Base-by-base conservation (phyloP, 2,797 vertebrate species). In the Sparidentex hasta region DNA sequence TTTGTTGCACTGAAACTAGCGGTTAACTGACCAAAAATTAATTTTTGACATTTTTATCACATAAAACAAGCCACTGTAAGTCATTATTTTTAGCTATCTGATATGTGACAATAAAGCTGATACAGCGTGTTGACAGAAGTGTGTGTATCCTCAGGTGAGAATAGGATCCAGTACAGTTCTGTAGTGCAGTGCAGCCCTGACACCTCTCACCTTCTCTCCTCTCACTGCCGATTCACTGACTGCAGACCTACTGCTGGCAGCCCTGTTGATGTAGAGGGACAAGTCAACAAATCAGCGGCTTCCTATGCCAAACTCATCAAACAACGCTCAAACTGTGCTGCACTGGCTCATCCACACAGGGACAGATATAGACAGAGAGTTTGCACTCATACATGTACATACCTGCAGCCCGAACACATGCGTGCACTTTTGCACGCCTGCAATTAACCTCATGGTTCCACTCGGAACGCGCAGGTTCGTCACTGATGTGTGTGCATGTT, bases 251-350 rank as follows among this genome's bases (percentile, higher is more conserved):
- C 84, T 91, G 90, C 81, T 89, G 80, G 80, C 85, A 88, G 87
- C 80, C 87, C 71, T 90, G 91, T 93, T 92, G 93, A 91, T 87
- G 81, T 66, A 92, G 90, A 94, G 92, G 91, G 90, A 92, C 81
- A 77, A 88, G 92, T 94, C 93, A 95, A 94, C 90, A 94, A 94
- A 93, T 93, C 85, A 86, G 55, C 74, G 27, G 86, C 89, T 93
- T 94, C 90, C 90, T 84, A 78, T 78, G 85, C 90, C 84, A 90
- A 90, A 87, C 85, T 84, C 79, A 84, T 93, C 85, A 82, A 82
- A 93, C 86, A 89, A 92, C 86, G 76, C 87, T 91, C 87, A 87
- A 90, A 84, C 86, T 94, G 90, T 93, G 81, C 87, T 74, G 78
- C 78, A 77, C 55, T 65, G 71, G 65, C 79, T 91, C 85, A 88